These are phyloP conservation scores for human (Homo sapiens) DNA, from an alignment of 2,113 vertebrate genomes.

Conservation along the genomic window GRCh38 chr7:112111001-112111500, in stretches of 20 bases:
- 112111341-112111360: not conserved
- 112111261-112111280: not conserved
- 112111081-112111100: not conserved
- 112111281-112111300: not conserved
- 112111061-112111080: not conserved
- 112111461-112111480: not conserved
- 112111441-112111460: not conserved
- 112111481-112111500: not conserved
- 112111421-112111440: not conserved
- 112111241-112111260: too few species aligned
- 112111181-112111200: not conserved
- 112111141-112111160: not conserved
- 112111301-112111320: not conserved
- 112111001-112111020: not conserved
- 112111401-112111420: not conserved
- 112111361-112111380: not conserved
- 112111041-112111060: not conserved
- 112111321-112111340: not conserved
- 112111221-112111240: not conserved
- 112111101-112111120: not conserved
- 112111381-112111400: not conserved
- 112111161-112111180: not conserved
- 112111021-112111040: not conserved
- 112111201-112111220: not conserved
- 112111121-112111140: not conserved